Percentiles rank a stretch among this genome's conserved stretches.
phyloP scores from a whole-genome alignment of 30 jellyfish, hydroid and myxozoan genomes.

The Turritopsis dohrnii region DNA sequence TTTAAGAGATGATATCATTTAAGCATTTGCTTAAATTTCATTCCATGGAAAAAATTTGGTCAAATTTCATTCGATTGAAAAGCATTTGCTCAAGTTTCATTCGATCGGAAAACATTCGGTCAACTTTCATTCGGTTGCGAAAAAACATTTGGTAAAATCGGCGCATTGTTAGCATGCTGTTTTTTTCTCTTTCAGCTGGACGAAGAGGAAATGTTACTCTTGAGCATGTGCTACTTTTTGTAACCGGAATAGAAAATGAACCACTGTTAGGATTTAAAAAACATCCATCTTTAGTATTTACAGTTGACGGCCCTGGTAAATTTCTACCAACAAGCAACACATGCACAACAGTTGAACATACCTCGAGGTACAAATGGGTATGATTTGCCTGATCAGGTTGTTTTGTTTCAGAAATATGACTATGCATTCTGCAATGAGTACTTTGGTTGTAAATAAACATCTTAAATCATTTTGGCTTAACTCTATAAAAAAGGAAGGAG shows the following conservation, averaged over 20 bases:
- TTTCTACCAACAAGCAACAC: too few relatives aligned
- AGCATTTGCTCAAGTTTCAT: not conserved
- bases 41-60: not conserved
- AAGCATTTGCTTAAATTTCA: not conserved
- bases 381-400: too few relatives aligned
- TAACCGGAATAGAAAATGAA: not conserved
- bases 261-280: not conserved
- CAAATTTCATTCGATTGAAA: not conserved
- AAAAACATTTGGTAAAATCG: not conserved
- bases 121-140: too few relatives aligned
- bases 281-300: not conserved
- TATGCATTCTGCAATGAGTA: too few relatives aligned
- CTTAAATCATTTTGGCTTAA: not conserved
- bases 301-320: not conserved
- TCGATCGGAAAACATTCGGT: not conserved
- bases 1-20: not conserved
- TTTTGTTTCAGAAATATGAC: too few relatives aligned
- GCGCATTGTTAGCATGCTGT: not conserved
- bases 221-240: not conserved
- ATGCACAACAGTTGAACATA: too few relatives aligned
- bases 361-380: too few relatives aligned
- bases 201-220: not conserved
- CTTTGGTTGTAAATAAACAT: not conserved
- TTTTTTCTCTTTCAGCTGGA: not conserved
- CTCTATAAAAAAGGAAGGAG: not conserved